A percentile compares a stretch with the other conserved stretches of the same genome.
phyloP scores from a whole-genome alignment of 2,797 vertebrate genomes.

The Rhabdomys pumilio region DNA sequence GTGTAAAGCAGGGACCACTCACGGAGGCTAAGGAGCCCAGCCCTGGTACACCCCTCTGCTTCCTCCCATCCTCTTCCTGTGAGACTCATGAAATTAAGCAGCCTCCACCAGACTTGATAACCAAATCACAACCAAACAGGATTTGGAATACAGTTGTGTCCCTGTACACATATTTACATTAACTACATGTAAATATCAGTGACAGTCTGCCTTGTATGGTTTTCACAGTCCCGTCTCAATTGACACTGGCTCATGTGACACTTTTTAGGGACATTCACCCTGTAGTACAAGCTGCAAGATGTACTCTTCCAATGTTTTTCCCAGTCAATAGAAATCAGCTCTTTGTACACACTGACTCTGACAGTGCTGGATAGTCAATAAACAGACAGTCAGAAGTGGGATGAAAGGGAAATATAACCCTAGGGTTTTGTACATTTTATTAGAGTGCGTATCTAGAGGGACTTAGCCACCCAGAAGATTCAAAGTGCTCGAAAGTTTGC shows the following conservation, averaged over 20 bases:
- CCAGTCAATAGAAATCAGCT: neutral
- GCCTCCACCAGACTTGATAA: neutral
- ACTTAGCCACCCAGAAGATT: constrained; percentile 32
- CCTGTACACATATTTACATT: neutral
- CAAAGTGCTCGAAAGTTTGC: constrained; percentile 56
- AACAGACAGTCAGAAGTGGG: neutral
- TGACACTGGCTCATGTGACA: neutral
- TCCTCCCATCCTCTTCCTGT: neutral
- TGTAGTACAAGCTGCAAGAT: neutral
- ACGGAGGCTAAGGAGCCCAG: neutral
- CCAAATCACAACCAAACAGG: neutral
- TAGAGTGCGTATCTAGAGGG: constrained; percentile 68
- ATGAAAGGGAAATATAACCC: neutral
- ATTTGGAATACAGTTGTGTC: neutral
- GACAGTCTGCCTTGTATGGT: neutral
- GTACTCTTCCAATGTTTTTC: neutral
- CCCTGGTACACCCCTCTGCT: accelerated
- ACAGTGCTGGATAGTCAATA: neutral
- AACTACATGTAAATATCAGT: neutral
- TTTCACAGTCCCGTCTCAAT: neutral
- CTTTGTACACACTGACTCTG: neutral
- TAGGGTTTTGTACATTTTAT: neutral
- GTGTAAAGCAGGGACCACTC: neutral
- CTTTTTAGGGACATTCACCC: neutral
- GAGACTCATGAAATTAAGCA: neutral